Evolutionary conservation across 2,888 invertebrate species (phyloP).

Genomic region (Cheilosia pagana): DNA sequence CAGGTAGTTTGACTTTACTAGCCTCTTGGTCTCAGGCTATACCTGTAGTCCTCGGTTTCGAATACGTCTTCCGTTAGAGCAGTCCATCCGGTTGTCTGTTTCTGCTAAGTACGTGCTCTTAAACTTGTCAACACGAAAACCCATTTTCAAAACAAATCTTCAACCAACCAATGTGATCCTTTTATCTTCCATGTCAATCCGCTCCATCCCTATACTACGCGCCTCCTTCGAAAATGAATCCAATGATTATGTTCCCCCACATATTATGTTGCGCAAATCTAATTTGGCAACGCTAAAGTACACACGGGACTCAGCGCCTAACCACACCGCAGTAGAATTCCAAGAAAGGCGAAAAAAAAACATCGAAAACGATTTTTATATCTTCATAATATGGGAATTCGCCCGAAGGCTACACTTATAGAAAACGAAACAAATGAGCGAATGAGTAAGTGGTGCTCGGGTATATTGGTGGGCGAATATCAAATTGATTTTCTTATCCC

Average conservation of each 20-base stretch:
- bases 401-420: slow-evolving; percentile 54
- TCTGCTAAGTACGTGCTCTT: no score
- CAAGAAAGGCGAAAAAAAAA: background rate
- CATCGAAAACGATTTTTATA: slow-evolving; percentile 56
- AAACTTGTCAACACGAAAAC: no score
- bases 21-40: no score
- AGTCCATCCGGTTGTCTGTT: no score
- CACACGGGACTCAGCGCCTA: background rate
- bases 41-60: no score
- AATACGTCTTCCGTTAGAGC: no score
- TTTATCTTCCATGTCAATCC: no score
- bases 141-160: no score
- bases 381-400: slow-evolving; percentile 55
- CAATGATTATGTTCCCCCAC: slow-evolving; percentile 25
- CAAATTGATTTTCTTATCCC: slow-evolving; percentile 61
- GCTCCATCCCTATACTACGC: background rate
- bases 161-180: no score
- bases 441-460: slow-evolving; percentile 51
- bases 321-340: slow-evolving; percentile 1
- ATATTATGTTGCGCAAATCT: slow-evolving; percentile 39
- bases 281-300: slow-evolving; percentile 32
- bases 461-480: slow-evolving; percentile 26
- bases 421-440: slow-evolving; percentile 42
- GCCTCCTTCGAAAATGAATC: background rate
- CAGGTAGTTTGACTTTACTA: no score